Conservation (phyloP, 2,888 invertebrate genomes). For the Drosophila tripunctata region DNA sequence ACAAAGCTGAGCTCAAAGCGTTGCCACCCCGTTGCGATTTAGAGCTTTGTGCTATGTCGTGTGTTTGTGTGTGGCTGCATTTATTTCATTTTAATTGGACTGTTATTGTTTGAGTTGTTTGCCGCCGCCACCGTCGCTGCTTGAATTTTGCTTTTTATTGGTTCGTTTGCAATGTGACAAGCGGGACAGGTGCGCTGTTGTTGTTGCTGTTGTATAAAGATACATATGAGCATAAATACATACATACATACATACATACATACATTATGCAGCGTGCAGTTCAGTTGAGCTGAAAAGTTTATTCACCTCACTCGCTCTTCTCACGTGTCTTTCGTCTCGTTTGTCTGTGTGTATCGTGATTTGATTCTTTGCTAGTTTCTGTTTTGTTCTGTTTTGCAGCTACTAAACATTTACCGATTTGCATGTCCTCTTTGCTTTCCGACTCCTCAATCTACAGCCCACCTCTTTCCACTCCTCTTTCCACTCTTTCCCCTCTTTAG, state of each 20-base stretch:
- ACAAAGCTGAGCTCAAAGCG: slow-evolving; percentile 45
- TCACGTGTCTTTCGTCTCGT: slow-evolving; percentile 55
- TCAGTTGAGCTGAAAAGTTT: slow-evolving; percentile 65
- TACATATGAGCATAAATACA: not conserved
- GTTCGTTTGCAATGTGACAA: slow-evolving; percentile 30
- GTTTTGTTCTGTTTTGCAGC: slow-evolving; percentile 34
- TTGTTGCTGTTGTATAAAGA: too few species aligned
- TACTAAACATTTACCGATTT: slow-evolving; percentile 55
- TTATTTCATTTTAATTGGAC: slow-evolving; percentile 72
- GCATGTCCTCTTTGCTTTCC: slow-evolving; percentile 38
- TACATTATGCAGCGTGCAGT: slow-evolving; percentile 17
- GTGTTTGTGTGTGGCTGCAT: slow-evolving; percentile 32
- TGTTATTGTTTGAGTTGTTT: slow-evolving; percentile 55
- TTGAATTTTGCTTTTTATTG: slow-evolving; percentile 42
- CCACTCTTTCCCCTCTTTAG: not conserved
- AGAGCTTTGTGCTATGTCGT: not conserved
- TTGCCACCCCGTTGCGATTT: slow-evolving; percentile 42
- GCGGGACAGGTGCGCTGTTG: slow-evolving; percentile 39
- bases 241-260: not conserved
- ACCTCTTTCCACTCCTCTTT: not conserved
- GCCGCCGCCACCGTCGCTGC: slow-evolving; percentile 33
- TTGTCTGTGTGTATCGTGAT: slow-evolving; percentile 25
- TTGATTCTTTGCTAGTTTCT: slow-evolving; percentile 55
- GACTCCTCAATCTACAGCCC: too few species aligned
- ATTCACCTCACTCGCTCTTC: slow-evolving; percentile 75